A percentile compares a stretch with the other conserved stretches of the same genome.
Evolutionary conservation across 1,140 invertebrate species (phyloP).

Genomic region (Microplitis mediator): DNA sequence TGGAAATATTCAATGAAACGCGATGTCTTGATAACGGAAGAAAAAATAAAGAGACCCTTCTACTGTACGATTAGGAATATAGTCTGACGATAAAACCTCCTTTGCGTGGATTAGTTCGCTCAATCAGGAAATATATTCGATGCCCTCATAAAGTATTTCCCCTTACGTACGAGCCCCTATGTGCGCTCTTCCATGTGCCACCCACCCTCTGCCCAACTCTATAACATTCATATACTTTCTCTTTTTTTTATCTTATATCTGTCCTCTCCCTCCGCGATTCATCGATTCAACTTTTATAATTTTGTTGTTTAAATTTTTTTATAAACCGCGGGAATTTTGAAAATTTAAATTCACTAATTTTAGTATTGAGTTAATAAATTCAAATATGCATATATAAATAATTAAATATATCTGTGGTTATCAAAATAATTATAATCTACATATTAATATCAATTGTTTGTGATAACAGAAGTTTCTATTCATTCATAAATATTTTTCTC

Average conservation of each 20-base stretch:
- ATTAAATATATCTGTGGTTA: too few species aligned
- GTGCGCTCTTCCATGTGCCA: slow-evolving; percentile 17
- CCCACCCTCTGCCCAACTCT: background rate
- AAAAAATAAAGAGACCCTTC: background rate
- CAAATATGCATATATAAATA: too few species aligned
- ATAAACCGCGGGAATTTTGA: too few species aligned
- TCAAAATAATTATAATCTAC: too few species aligned
- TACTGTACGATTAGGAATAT: slow-evolving; percentile 46
- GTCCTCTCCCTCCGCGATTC: background rate
- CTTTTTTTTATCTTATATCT: background rate
- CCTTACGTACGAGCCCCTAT: slow-evolving; percentile 36
- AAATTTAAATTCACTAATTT: too few species aligned
- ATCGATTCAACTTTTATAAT: too few species aligned
- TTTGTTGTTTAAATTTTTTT: too few species aligned
- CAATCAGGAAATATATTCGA: slow-evolving; percentile 56
- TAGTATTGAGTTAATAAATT: too few species aligned
- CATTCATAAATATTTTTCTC: too few species aligned
- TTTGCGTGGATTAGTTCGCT: slow-evolving; percentile 57
- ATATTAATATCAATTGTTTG: too few species aligned
- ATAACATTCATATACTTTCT: slow-evolving; percentile 4
- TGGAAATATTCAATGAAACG: slow-evolving; percentile 26
- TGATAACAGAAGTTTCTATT: too few species aligned
- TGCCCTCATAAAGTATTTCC: slow-evolving; percentile 48
- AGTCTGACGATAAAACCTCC: slow-evolving; percentile 55
- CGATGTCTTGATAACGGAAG: slow-evolving; percentile 15